Conservation (phyloP, 2,113 vertebrate genomes). For the Holacanthus passer region DNA sequence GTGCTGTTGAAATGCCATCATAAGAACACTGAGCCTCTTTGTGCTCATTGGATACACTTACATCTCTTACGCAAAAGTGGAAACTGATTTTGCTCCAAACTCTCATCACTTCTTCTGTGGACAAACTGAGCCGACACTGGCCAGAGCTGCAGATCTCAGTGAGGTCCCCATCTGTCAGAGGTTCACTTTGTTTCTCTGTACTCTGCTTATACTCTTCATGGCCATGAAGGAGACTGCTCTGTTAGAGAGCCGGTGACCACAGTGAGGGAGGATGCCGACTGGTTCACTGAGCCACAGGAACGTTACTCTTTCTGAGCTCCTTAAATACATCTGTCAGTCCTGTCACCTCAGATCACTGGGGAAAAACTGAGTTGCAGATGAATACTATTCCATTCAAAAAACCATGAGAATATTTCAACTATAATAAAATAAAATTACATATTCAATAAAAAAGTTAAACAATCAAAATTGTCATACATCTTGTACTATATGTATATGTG, state of each 20-base stretch:
- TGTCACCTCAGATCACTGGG: not conserved
- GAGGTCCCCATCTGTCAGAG: no score
- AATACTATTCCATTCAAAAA: not conserved
- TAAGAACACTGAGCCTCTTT: not conserved
- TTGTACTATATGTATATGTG: not conserved
- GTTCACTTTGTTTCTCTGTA: no score
- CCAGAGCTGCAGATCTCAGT: no score
- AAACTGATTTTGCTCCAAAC: constrained; percentile 5
- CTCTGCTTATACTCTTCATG: not conserved
- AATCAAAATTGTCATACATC: not conserved
- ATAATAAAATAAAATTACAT: no score
- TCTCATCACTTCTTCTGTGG: not conserved
- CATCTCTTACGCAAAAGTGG: not conserved
- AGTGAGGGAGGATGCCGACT: not conserved
- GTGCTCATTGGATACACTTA: not conserved
- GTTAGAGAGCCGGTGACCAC: not conserved
- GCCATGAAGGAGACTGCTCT: not conserved
- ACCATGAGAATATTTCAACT: not conserved
- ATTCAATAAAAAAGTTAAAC: not conserved
- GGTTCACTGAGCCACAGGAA: not conserved
- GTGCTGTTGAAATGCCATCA: not conserved
- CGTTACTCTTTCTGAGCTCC: not conserved
- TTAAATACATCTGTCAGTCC: not conserved
- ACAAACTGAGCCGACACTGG: not conserved
- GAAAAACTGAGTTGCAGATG: not conserved